Evolutionary conservation across 1,140 invertebrate genomes (phyloP), one percentile per base, ranked within the genome.

Genomic region (Diprion similis): DNA sequence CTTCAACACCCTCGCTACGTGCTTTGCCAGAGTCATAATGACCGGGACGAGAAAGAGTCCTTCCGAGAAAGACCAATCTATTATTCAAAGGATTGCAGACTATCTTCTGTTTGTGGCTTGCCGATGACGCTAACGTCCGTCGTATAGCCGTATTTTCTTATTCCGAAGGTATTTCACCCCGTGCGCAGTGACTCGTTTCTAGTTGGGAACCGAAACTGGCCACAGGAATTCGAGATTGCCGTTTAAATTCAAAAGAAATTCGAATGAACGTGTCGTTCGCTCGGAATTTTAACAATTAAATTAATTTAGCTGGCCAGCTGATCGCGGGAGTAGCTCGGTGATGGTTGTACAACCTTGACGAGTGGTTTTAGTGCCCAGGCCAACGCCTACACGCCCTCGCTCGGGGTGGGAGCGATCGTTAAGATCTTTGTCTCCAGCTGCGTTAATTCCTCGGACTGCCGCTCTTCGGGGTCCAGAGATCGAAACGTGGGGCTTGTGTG

Each of bases 351-450:
- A 59, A 59, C 51, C 51, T 59, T 59, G 51, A 59, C 51, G 51
- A 59, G 51, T 59, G n/a, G 51, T 59, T 59, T 59, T 59, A 59
- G 3, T 59, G 51, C 11, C 51, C n/a, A 15, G n/a, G n/a, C 51
- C 51, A 59, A 59, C 51, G n/a, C 51, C 51, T 59, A 59, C 51
- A 59, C 51, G 24, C 24, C 51, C 51, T 59, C 48, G 48, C 10
- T n/a, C 51, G 9, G 51, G 51, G 51, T 17, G 6, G 51, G n/a
- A 59, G n/a, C 11, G 11, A 76, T 80, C 82, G 78, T 85, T 83
- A 81, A 85, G 84, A 85, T 85, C 77, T 70, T 83, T 82, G 82
- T 85, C 83, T 81, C 66, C 68, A 4, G 74, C 46, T 67, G 67
- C 72, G 66, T 51, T 71, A 18, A 71, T 67, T 72, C 68, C 46